Evolutionary conservation across 2,113 vertebrate genomes (phyloP).

Genomic region (Cinclus cinclus): DNA sequence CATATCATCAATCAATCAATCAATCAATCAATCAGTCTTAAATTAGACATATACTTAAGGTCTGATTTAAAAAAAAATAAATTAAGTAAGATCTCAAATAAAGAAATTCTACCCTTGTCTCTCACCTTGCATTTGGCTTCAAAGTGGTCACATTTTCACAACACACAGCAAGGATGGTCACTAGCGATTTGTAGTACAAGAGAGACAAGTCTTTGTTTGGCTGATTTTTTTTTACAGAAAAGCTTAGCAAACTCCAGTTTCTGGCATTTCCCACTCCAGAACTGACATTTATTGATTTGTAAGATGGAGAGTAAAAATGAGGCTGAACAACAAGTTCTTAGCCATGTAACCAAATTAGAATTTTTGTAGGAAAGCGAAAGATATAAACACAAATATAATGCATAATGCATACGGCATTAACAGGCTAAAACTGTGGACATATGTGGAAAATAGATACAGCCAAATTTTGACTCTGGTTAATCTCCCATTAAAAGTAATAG

Average conservation of each 20-base stretch:
- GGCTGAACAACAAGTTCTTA: neutral
- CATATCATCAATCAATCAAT: neutral
- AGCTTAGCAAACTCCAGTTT: neutral
- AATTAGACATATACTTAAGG: neutral
- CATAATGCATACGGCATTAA: fast-evolving
- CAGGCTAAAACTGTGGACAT: fast-evolving
- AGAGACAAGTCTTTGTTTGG: neutral
- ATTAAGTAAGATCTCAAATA: neutral
- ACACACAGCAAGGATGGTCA: neutral
- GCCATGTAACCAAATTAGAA: neutral
- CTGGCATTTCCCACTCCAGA: neutral
- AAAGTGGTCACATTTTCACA: neutral
- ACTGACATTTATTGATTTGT: neutral
- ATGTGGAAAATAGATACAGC: neutral
- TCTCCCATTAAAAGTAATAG: neutral
- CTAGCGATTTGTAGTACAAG: neutral
- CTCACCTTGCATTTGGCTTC: neutral
- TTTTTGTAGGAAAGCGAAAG: neutral
- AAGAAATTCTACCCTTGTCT: neutral
- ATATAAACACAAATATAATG: fast-evolving
- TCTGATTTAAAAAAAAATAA: too few species aligned
- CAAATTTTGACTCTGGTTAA: neutral
- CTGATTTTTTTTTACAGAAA: neutral
- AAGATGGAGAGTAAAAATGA: neutral
- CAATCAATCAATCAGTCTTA: neutral